These are phyloP conservation scores for Julus scanicus DNA, from an alignment of 2,888 invertebrate genomes.

Conservation along the genomic window DNA sequence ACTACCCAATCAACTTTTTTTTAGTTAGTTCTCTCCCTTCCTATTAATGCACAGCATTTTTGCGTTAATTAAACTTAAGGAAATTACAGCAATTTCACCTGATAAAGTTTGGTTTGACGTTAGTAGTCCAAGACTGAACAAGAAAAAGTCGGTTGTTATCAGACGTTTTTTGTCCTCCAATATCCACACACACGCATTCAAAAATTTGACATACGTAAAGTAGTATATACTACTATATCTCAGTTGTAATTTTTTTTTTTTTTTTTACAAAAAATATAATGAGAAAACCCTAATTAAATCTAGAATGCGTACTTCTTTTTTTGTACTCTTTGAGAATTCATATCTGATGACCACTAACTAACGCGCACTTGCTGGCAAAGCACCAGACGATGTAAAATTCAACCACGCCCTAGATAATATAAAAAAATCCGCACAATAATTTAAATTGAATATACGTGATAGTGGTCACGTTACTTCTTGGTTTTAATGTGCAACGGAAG, in stretches of 20 bases:
- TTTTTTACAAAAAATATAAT: not conserved
- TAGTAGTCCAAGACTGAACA: not conserved
- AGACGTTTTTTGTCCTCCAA: not conserved
- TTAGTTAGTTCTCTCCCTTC: too few species aligned
- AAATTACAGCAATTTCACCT: not conserved
- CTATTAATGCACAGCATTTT: not conserved
- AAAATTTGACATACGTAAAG: not conserved
- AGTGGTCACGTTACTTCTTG: slow-evolving; percentile 5
- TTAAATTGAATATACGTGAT: slow-evolving; percentile 3
- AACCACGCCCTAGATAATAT: not conserved
- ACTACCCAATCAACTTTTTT: too few species aligned
- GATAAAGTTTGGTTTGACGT: not conserved
- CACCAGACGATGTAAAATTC: slow-evolving; percentile 2
- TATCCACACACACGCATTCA: not conserved
- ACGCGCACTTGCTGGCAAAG: not conserved
- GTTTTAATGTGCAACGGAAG: slow-evolving; percentile 23
- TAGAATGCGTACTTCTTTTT: not conserved
- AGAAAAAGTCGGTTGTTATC: not conserved
- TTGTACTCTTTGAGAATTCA: not conserved
- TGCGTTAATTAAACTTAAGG: not conserved
- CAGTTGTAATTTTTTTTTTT: not conserved
- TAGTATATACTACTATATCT: not conserved
- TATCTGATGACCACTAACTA: not conserved
- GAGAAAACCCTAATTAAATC: not conserved
- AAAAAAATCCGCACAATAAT: slow-evolving; percentile 22